Evolutionary conservation across 2,888 invertebrate genomes (phyloP), one percentile per base, ranked within the genome.

Genomic region (Ophion slaviceki): DNA sequence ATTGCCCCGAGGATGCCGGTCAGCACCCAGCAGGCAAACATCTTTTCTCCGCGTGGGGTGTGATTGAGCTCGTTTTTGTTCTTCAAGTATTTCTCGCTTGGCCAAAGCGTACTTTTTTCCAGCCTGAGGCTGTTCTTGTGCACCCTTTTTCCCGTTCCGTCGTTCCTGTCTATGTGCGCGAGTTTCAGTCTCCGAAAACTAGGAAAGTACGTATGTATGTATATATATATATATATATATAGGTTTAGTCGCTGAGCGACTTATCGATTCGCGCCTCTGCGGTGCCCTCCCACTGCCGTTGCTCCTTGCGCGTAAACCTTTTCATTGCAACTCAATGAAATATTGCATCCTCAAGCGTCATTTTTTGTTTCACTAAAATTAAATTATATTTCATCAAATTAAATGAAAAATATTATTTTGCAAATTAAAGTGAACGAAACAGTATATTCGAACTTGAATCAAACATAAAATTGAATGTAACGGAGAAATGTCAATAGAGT

Each of bases 1-100:
- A 94, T 80, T 70, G 91, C 91, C n/a, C 93, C 93, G 67, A 94
- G 90, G 77, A 92, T 89, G 17, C 93, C 94, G 77, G 92, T 93
- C 80, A 94, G 87, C 78, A 94, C 89, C 92, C 94, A 94, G 86
- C 94, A 94, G 47, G 91, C 89, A 82, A 91, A 88, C 92, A 93
- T 92, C 68, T 70, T 88, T 75, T 81, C 75, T 81, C 71, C 40
- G 24, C 76, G 71, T 32, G 14, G 61, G 4, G 28, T 61, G 24
- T 67, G 57, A 57, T 71, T 40, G 28, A 57, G 40, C 71, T 68
- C 76, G 80, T 70, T 77, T 70, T 62, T 24, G 66, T 47, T 61
- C n/a, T 47, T 72, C 2, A 36, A 36, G 36, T 62, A 14, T 68
- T 57, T 14, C 61, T 78, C 20, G 36, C 45, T 70, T 47, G 11